These are phyloP conservation scores for Myiopsitta monachus DNA, from an alignment of 2,113 vertebrate species.

Conservation along the genomic window DNA sequence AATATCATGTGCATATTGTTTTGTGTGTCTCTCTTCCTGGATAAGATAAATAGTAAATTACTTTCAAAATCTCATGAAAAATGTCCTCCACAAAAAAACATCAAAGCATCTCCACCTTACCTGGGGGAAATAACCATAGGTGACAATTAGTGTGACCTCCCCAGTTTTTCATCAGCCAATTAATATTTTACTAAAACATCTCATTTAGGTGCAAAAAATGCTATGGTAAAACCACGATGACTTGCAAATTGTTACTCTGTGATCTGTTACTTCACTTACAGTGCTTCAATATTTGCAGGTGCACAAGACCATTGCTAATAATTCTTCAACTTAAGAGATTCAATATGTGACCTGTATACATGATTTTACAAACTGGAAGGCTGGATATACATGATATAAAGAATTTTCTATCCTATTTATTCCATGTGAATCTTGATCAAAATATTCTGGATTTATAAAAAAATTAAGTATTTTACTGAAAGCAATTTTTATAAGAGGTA, in stretches of 20 bases:
- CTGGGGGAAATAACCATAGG: neutral
- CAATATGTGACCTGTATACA: accelerated
- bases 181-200: neutral
- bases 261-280: neutral
- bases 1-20: neutral
- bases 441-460: neutral
- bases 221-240: neutral
- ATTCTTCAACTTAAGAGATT: neutral
- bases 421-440: neutral
- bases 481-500: accelerated
- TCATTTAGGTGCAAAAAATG: neutral
- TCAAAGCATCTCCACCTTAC: neutral
- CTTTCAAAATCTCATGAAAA: constrained; percentile 8
- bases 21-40: neutral
- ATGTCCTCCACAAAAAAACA: neutral
- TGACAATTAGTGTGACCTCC: neutral
- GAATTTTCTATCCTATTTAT: neutral
- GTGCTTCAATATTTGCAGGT: neutral
- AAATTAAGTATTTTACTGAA: neutral
- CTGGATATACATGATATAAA: neutral
- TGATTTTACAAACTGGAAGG: neutral
- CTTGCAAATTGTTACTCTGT: neutral
- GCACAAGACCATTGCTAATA: neutral
- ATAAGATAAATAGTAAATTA: constrained; percentile 34
- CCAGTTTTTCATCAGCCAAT: neutral